Base-by-base conservation (phyloP, 2,888 invertebrate species). In the Crocallis elinguaria region DNA sequence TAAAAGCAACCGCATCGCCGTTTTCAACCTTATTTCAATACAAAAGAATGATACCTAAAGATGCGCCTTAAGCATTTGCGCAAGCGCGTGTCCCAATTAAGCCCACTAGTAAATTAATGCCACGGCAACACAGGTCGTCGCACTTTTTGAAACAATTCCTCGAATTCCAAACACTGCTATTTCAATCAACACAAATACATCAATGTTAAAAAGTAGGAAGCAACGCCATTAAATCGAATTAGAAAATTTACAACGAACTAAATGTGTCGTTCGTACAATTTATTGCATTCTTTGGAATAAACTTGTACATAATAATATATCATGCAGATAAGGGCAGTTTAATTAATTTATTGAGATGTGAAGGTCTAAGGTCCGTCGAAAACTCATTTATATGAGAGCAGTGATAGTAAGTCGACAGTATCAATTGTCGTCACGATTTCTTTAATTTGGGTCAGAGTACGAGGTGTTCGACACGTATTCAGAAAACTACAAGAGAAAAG, bases 261-360 rank as follows among this genome's bases (percentile, higher is more conserved):
- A 58, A 56, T 60, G 46, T 54, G 54, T 53, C 49, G 55, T 43
- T 43, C 13, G 43, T 52, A 41, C 57, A 59, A 57, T 63, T 59
- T 63, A 61, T 61, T 52, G 49, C 58, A 60, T 57, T 60, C 57
- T 36, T 30, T 33, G 36, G 45, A 51, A 56, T 50, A 41, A 42
- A 39, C 39, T 38, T 39, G 60, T n/a, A n/a, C n/a, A n/a, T n/a
- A n/a, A 44, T 38, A 44, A 21, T 63, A 49, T 56, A 56, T 64
- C 53, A 62, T 57, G 55, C 19, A 58, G 49, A 57, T 67, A 70
- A 70, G 59, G 64, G 48, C 55, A 49, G 62, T 66, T 53, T 78
- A 75, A 80, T 82, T 76, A 80, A 83, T 82, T 82, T 82, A 78
- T 82, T 64, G 76, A 72, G 55, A 49, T 49, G 55, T 29, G 46